Evolutionary conservation across 2,113 vertebrate species (phyloP), one percentile per base, ranked within the genome.

Genomic region (Cyanistes caeruleus): DNA sequence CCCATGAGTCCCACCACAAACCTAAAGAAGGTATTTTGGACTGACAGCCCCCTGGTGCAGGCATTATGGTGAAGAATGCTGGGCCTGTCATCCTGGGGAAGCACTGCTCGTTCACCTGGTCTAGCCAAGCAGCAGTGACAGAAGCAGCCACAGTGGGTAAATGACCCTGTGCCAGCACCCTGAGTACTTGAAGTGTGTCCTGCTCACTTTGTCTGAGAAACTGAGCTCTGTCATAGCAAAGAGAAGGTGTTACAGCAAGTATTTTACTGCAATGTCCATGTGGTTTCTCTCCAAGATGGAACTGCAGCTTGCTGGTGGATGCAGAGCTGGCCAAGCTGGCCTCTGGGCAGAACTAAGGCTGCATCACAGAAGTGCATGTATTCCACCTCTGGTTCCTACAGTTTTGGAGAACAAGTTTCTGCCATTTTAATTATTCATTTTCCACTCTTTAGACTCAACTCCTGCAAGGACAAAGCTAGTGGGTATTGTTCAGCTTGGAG

Each of bases 1-100:
- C 30, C 22, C 4, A 0, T 21, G 46, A 44, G 31, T 35, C 22
- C 37, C 22, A 52, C 27, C 19, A 19, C 37, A 81, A 58, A 41
- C 23, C n/a, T 44, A 28, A 62, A 35, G n/a, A 58, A 53, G 15
- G 41, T 19, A 28, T 77, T 92, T 63, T 69, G 72, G 43, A 25
- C 35, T 63, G 30, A 3, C 41, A 87, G 77, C 3, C 22, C 10
- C 8, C 9, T 4, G 1, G 44, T 31, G 28, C n/a, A 53, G 30
- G 31, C 56, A 27, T 2, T 9, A 13, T 0, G 13, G 23, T 15
- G 48, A 51, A 44, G 58, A 63, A 24, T 0, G 0, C 19, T 16
- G 24, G 21, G 9, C 11, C 1, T 13, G 4, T 72, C 43, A 7
- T 8, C 39, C 67, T 20, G 30, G 21, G n/a, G 41, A 75, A 51